Percentiles rank a stretch among this genome's conserved stretches.
Evolutionary conservation across 2,797 vertebrate species (phyloP).

Genomic region (Paratrypauchen microcephalus): DNA sequence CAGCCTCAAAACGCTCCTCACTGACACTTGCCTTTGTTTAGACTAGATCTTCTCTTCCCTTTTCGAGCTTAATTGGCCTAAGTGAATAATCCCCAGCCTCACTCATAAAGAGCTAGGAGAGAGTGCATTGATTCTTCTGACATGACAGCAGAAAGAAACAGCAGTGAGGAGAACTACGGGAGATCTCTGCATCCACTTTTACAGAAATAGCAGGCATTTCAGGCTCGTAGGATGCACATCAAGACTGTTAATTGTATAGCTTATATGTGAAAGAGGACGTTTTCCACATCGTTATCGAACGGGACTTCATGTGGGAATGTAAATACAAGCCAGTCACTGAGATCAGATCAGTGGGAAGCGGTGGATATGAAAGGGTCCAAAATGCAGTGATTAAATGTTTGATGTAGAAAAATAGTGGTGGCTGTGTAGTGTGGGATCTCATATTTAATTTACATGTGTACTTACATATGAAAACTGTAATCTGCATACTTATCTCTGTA

Average conservation of each 20-base stretch:
- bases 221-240: slow-evolving; percentile 3
- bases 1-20: slow-evolving; percentile 14
- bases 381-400: not conserved
- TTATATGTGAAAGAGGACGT: not conserved
- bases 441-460: too few species aligned
- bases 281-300: slow-evolving; percentile 1
- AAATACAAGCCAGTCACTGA: not conserved
- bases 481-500: too few species aligned
- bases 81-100: slow-evolving; percentile 33
- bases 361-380: not conserved
- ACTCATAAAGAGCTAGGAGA: slow-evolving; percentile 32
- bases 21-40: slow-evolving; percentile 24
- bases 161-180: slow-evolving; percentile 16
- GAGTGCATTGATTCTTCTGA: slow-evolving; percentile 41
- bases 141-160: slow-evolving; percentile 32
- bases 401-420: not conserved
- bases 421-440: too few species aligned
- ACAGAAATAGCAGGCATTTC: slow-evolving; percentile 8
- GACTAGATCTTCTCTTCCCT: slow-evolving; percentile 25
- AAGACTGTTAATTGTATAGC: slow-evolving; percentile 4
- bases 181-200: slow-evolving; percentile 20
- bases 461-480: too few species aligned
- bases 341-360: not conserved
- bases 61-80: slow-evolving; percentile 31
- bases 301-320: not conserved